Base-by-base conservation (phyloP, 2,888 invertebrate genomes). In the Drosophila sordidula region DNA sequence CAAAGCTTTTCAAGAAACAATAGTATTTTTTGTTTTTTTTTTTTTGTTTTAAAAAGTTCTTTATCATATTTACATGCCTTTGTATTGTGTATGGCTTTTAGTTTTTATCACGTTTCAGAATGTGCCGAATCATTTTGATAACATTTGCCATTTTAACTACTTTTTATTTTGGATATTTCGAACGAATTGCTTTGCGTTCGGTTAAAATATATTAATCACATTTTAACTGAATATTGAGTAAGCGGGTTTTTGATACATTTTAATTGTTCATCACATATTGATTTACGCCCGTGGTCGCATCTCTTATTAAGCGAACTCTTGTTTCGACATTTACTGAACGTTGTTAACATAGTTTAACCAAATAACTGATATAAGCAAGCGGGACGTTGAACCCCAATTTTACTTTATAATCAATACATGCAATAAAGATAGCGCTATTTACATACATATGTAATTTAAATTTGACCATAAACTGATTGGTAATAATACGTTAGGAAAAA, bases 381-480 rank as follows among this genome's bases (percentile, higher is more conserved):
- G 69, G 69, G 52, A 36, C 50, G 38, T 54, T 61, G 44, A 55
- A 51, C 46, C 62, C 67, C 25, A 47, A 52, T 74, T 75, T 67
- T 69, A 81, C 70, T 82, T 88, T 69, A 75, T 86, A 88, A 82
- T 86, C 76, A 72, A 67, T 88, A 86, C 61, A 75, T 82, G 88
- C 83, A 81, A 81, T 81, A 81, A 88, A 82, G 68, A 58, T 87
- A 80, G 87, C 74, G 65, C 76, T 80, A 80, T 79, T 78, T 85
- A 88, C 73, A 80, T 70, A 84, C 70, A 87, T 75, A 71, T 75
- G 64, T 87, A 85, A 78, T 82, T 71, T 65, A 74, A 69, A 71
- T 56, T 78, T 65, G 57, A 67, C 41, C 50, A 58, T 62, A 50
- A 70, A 58, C 32, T 51, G 29, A 78, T 67, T 78, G 74, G 74